A percentile compares a stretch with the other conserved stretches of the same genome.
phyloP scores from a whole-genome alignment of 2,888 invertebrate species.

The Enchytraeus crypticus region DNA sequence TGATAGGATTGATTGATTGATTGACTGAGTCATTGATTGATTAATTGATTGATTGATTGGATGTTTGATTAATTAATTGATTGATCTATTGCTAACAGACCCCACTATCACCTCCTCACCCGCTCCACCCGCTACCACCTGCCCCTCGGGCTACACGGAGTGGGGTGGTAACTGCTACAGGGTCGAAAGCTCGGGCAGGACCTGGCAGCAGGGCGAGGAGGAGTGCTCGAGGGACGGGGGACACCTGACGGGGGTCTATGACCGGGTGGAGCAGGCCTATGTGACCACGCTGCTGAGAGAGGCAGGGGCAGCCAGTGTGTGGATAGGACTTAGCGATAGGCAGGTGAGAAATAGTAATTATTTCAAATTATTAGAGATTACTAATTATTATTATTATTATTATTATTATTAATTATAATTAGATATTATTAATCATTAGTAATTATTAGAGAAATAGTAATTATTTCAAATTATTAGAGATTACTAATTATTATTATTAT shows the following conservation, averaged over 20 bases:
- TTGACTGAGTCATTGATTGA: too few species aligned
- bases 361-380: too few species aligned
- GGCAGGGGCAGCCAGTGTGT: background rate
- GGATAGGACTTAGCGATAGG: slow-evolving; percentile 18
- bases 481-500: too few species aligned
- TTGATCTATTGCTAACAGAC: background rate
- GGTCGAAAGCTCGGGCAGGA: background rate
- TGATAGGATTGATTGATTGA: too few species aligned
- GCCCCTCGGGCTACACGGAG: background rate
- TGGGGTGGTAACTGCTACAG: slow-evolving; percentile 10
- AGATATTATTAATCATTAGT: too few species aligned
- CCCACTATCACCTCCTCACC: background rate
- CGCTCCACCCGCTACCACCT: background rate
- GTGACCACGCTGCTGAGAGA: slow-evolving; percentile 12
- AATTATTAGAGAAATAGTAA: too few species aligned
- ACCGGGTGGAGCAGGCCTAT: slow-evolving; percentile 31
- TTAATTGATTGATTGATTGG: too few species aligned
- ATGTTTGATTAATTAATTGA: too few species aligned
- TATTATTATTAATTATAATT: too few species aligned
- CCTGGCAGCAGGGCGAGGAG: slow-evolving; percentile 12
- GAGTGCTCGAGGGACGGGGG: slow-evolving; percentile 3
- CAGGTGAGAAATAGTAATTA: slow-evolving; percentile 2
- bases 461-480: too few species aligned
- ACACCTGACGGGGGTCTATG: slow-evolving; percentile 9
- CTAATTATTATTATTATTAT: too few species aligned